Evolutionary conservation across 2,113 vertebrate genomes (phyloP).

Genomic region (Progne subis): DNA sequence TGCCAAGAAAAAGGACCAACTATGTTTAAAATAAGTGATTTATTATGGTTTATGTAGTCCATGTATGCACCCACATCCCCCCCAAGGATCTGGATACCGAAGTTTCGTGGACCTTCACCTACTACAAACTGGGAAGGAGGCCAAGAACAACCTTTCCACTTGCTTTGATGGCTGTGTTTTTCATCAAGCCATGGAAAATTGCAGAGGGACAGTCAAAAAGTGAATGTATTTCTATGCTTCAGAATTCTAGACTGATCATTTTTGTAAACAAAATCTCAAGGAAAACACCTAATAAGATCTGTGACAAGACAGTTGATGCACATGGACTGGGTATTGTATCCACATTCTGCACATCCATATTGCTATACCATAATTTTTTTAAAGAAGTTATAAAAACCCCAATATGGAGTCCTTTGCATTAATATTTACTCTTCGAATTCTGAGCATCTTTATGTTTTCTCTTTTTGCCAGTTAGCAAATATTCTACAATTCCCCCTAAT

Average conservation of each 20-base stretch:
- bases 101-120: slow-evolving; percentile 37
- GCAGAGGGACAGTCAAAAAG: slow-evolving; percentile 20
- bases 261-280: not conserved
- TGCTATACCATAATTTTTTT: not conserved
- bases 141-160: slow-evolving; percentile 63
- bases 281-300: not conserved
- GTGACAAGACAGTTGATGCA: not conserved
- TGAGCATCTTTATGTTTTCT: not conserved
- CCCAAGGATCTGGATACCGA: slow-evolving; percentile 27
- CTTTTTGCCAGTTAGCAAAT: not conserved
- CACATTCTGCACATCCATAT: not conserved
- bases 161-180: slow-evolving; percentile 46
- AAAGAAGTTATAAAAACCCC: not conserved
- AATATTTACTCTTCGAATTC: not conserved
- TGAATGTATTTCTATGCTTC: not conserved
- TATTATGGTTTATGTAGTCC: slow-evolving; percentile 26
- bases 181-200: slow-evolving; percentile 34
- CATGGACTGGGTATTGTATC: not conserved
- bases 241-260: not conserved
- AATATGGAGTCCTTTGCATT: not conserved
- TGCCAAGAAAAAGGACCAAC: slow-evolving; percentile 46
- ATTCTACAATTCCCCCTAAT: not conserved
- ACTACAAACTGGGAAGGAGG: slow-evolving; percentile 19
- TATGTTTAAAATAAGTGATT: slow-evolving; percentile 49
- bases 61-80: slow-evolving; percentile 7